Evolutionary conservation across 23 tunicate genomes (phyloP).

Genomic region (Diplosoma virens): DNA sequence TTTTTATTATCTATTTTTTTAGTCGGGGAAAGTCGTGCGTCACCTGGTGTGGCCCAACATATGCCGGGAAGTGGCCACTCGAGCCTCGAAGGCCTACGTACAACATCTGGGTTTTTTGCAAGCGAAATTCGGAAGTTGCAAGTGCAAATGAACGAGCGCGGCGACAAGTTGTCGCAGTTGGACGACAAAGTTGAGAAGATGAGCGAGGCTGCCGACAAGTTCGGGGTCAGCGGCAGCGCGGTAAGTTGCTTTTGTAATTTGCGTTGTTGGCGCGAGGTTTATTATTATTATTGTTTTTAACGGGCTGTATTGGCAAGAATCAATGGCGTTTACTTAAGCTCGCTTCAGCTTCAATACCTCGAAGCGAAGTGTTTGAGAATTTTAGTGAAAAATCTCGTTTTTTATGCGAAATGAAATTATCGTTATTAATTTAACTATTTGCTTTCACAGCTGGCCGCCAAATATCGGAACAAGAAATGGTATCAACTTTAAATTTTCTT

Average conservation of each 20-base stretch:
- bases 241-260: conserved; percentile 50
- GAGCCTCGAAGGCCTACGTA: conserved; percentile 62
- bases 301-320: no score
- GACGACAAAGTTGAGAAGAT: conserved; percentile 60
- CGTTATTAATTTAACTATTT: neutral
- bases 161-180: conserved; percentile 65
- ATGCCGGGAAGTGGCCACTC: conserved; percentile 62
- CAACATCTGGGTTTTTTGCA: conserved; percentile 15
- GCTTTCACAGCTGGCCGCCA: conserved; percentile 48
- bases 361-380: no score
- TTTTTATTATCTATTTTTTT: no score
- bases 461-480: conserved; percentile 80
- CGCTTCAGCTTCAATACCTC: no score
- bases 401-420: neutral
- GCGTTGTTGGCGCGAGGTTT: no score
- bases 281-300: no score
- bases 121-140: conserved; percentile 52
- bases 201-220: conserved; percentile 59
- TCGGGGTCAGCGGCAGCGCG: conserved; percentile 50
- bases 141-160: conserved; percentile 50
- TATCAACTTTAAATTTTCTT: conserved; percentile 45
- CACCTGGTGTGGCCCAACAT: conserved; percentile 55
- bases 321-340: no score
- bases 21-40: conserved; percentile 56
- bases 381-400: neutral